phyloP scores from a whole-genome alignment of 2,113 vertebrate genomes.

The Tyrannus savana region DNA sequence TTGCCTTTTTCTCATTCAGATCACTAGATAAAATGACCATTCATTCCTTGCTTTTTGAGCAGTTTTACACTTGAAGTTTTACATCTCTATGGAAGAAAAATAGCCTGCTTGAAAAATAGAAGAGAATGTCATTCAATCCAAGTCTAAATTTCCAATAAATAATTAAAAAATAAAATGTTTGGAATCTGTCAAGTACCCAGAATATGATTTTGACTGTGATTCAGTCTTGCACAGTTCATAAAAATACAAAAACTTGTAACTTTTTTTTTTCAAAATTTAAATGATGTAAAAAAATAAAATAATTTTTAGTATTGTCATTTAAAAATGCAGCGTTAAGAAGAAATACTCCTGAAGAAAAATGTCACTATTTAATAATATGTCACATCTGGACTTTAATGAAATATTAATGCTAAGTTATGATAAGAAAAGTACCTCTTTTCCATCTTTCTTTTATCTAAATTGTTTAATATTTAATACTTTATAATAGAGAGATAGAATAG shows the following conservation, averaged over 20 bases:
- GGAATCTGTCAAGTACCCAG: background rate
- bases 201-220: background rate
- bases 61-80: background rate
- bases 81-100: background rate
- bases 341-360: background rate
- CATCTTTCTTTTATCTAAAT: slow-evolving; percentile 46
- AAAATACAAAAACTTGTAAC: background rate
- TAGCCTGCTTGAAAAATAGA: background rate
- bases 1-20: background rate
- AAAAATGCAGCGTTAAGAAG: background rate
- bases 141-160: background rate
- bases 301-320: background rate
- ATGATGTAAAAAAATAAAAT: background rate
- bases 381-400: slow-evolving; percentile 52
- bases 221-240: background rate
- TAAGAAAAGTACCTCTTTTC: slow-evolving; percentile 24
- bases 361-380: slow-evolving; percentile 23
- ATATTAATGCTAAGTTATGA: slow-evolving; percentile 54
- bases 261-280: background rate
- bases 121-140: background rate
- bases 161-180: background rate
- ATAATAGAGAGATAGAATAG: slow-evolving; percentile 40
- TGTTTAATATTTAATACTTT: slow-evolving; percentile 57
- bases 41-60: background rate
- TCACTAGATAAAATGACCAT: background rate